A percentile compares a stretch with the other conserved stretches of the same genome.
Evolutionary conservation across 2,888 invertebrate species (phyloP).

Genomic region (Bembecia ichneumoniformis): DNA sequence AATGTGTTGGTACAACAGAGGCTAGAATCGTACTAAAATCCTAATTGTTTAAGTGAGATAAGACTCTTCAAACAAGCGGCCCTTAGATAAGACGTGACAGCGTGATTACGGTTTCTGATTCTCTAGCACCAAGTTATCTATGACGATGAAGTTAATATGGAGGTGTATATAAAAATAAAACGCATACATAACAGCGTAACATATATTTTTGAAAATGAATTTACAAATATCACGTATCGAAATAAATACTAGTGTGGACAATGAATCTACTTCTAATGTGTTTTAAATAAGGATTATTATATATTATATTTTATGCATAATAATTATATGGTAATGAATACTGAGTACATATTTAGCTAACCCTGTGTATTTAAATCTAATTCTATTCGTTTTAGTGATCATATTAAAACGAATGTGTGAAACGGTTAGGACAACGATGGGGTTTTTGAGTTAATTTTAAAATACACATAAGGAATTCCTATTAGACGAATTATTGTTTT

Average conservation of each 20-base stretch:
- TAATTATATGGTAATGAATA: slow-evolving; percentile 4
- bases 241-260: slow-evolving; percentile 26
- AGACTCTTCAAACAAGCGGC: not conserved
- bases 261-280: not conserved
- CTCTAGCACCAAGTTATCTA: not conserved
- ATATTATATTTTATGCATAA: slow-evolving; percentile 18
- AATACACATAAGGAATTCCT: not conserved
- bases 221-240: slow-evolving; percentile 60
- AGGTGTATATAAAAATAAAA: slow-evolving; percentile 53
- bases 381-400: slow-evolving; percentile 11
- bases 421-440: not conserved
- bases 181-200: slow-evolving; percentile 61
- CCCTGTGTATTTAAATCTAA: slow-evolving; percentile 21
- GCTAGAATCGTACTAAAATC: not conserved
- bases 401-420: slow-evolving; percentile 2
- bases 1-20: not conserved
- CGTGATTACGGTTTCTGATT: not conserved
- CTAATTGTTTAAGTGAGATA: not conserved
- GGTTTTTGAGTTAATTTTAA: not conserved
- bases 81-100: not conserved
- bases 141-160: not conserved
- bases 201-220: slow-evolving; percentile 66
- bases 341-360: slow-evolving; percentile 7
- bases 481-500: not conserved
- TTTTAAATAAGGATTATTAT: slow-evolving; percentile 10